Evolutionary conservation across 92 coral and sea anemone genomes (phyloP).

Genomic region (Zoanthus sociatus): DNA sequence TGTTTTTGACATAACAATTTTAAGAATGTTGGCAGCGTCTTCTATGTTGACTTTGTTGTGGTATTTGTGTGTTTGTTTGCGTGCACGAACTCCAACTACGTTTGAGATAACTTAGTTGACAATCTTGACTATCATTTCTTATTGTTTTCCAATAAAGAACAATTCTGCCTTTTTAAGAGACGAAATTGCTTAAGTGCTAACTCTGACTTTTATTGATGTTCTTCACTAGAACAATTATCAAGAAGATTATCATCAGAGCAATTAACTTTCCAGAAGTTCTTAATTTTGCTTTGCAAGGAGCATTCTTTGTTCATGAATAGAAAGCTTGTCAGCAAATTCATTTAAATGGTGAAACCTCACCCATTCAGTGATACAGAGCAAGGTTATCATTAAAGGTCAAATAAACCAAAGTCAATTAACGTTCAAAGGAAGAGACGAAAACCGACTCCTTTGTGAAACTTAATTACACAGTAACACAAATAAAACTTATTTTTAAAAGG

Average conservation of each 20-base stretch:
- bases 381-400: constrained; percentile 35
- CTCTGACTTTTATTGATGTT: neutral
- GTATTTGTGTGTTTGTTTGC: neutral
- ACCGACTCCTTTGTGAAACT: neutral
- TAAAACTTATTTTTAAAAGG: neutral
- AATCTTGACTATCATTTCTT: neutral
- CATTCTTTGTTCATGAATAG: neutral
- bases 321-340: neutral
- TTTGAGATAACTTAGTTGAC: neutral
- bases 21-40: neutral
- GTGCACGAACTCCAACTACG: neutral
- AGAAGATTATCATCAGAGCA: neutral
- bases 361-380: neutral
- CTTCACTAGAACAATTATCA: neutral
- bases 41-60: neutral
- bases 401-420: neutral
- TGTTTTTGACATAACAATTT: neutral
- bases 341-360: neutral
- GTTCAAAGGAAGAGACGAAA: neutral
- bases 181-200: neutral
- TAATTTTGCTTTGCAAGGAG: neutral
- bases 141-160: neutral
- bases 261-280: neutral
- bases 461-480: neutral
- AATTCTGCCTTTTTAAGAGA: neutral